A percentile compares a stretch with the other conserved stretches of the same genome.
These are phyloP conservation scores for Crocidura indochinensis DNA, from an alignment of 2,797 vertebrate species.

Conservation along the genomic window DNA sequence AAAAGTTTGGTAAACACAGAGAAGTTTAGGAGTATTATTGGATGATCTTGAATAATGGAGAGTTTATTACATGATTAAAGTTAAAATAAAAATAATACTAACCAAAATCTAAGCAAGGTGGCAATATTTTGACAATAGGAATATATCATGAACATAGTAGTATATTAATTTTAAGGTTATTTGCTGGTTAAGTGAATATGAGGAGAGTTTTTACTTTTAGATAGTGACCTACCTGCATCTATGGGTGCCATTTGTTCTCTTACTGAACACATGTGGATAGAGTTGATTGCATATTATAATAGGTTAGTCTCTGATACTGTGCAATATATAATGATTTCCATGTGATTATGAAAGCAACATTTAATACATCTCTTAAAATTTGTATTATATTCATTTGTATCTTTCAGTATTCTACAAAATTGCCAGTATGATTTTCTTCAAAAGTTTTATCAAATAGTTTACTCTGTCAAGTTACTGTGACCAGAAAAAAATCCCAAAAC, in stretches of 20 bases:
- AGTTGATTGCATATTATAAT: not conserved
- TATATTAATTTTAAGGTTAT: not conserved
- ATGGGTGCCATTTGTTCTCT: not conserved
- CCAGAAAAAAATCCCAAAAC: constrained; percentile 1
- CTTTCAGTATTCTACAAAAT: constrained; percentile 24
- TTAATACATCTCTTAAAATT: constrained; percentile 22
- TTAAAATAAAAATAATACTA: no score
- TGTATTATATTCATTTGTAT: not conserved
- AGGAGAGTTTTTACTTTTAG: constrained; percentile 4
- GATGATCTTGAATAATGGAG: not conserved
- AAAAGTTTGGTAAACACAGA: not conserved
- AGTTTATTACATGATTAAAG: not conserved
- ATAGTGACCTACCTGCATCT: not conserved
- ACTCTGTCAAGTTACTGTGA: constrained; percentile 20
- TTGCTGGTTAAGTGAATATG: not conserved
- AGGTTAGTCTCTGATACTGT: not conserved
- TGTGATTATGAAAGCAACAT: not conserved
- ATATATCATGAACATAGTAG: not conserved
- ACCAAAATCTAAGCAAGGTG: not conserved
- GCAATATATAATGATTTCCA: constrained; percentile 8
- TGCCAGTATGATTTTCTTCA: constrained; percentile 24
- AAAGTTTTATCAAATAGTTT: constrained; percentile 40
- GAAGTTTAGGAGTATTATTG: not conserved
- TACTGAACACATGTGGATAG: constrained; percentile 6
- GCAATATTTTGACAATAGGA: not conserved